Base-by-base conservation (phyloP, 2,888 invertebrate genomes). In the Entomobrya multifasciata region DNA sequence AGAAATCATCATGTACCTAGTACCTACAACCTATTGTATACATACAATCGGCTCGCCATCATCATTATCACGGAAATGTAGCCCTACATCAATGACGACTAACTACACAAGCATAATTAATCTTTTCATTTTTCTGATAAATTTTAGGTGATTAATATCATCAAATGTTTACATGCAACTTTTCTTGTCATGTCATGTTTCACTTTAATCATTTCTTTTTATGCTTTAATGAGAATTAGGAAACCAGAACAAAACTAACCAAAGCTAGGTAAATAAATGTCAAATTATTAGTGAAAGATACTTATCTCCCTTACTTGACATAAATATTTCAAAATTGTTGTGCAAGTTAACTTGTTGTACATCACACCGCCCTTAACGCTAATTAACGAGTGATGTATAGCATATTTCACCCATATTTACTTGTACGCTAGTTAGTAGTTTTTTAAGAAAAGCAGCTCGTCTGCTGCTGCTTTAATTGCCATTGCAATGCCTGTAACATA, bases 11-110 rank as follows among this genome's bases (percentile, higher is more conserved):
- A n/a, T n/a, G n/a, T n/a, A n/a, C n/a, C n/a, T n/a, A n/a, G n/a
- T n/a, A n/a, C n/a, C n/a, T n/a, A n/a, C n/a, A n/a, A n/a, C n/a
- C n/a, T n/a, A n/a, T n/a, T n/a, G n/a, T n/a, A n/a, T n/a, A n/a
- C n/a, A n/a, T n/a, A n/a, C n/a, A n/a, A n/a, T n/a, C n/a, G n/a
- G n/a, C n/a, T n/a, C n/a, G n/a, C 36, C 36, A 36, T 8, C 4
- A 6, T 36, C 36, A 36, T 36, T 36, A 36, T 4, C 36, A 13
- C 70, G 83, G 83, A 84, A 84, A 77, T 77, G 83, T 17, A 84
- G 67, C 41, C 76, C 77, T 55, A 77, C 76, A 84, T 77, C 83
- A 55, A 44, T 65, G 65, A 77, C 77, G 62, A 62, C 36, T 8
- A 36, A 49, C 11, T 13, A 74, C 57, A 70, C 27, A 30, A 36